phyloP scores from a whole-genome alignment of 2,113 vertebrate species.

The Malurus elegans region DNA sequence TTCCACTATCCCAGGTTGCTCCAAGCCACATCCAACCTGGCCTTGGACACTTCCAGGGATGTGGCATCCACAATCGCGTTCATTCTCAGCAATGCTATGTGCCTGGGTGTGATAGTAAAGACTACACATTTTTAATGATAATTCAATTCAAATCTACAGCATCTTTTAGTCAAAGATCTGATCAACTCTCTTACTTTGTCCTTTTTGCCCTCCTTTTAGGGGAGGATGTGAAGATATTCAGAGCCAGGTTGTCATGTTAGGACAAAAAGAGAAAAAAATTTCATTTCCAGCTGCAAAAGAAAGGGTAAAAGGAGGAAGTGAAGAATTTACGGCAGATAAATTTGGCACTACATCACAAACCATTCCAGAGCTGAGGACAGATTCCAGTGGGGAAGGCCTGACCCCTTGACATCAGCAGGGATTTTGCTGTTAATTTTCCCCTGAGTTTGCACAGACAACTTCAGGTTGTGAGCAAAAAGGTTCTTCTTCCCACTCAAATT shows the following conservation, averaged over 20 bases:
- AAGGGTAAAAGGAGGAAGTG: rapidly evolving
- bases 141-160: neutral
- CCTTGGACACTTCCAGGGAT: neutral
- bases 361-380: neutral
- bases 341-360: neutral
- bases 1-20: neutral
- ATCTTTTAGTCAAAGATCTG: neutral
- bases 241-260: rapidly evolving
- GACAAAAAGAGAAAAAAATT: neutral
- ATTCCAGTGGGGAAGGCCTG: neutral
- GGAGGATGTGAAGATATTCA: neutral
- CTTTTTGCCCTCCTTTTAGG: neutral
- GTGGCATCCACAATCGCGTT: neutral
- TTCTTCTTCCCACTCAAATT: neutral
- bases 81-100: neutral
- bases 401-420: neutral
- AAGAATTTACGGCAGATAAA: neutral
- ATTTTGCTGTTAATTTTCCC: neutral
- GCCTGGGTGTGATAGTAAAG: neutral
- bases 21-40: neutral
- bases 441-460: neutral
- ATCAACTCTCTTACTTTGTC: neutral
- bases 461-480: neutral
- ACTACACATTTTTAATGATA: neutral
- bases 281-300: neutral